Conservation (phyloP, 2,797 vertebrate genomes). For the Lithobates sylvaticus region DNA sequence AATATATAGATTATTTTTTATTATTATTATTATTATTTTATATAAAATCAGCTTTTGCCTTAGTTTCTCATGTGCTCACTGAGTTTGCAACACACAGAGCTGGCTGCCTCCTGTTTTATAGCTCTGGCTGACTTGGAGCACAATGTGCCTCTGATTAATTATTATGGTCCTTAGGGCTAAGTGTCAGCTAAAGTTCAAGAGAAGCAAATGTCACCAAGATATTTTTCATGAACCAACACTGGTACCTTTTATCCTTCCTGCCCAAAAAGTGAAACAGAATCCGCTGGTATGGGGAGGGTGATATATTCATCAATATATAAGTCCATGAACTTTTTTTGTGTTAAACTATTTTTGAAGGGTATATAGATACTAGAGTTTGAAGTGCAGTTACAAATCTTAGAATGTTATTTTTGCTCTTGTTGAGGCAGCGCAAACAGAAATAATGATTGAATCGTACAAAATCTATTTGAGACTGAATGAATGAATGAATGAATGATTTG, state of each 20-base stretch:
- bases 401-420: too few relatives aligned
- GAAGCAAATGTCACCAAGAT: conserved; percentile 44
- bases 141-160: conserved; percentile 48
- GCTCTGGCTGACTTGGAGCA: conserved; percentile 49
- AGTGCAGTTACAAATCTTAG: background rate
- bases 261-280: background rate
- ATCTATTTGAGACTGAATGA: too few relatives aligned
- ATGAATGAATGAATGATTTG: too few relatives aligned
- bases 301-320: background rate
- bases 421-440: too few relatives aligned
- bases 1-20: conserved; percentile 48
- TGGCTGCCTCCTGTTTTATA: conserved; percentile 44
- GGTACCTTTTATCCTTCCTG: background rate
- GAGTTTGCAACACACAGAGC: conserved; percentile 66
- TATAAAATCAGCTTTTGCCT: conserved; percentile 64
- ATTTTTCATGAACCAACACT: background rate
- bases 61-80: conserved; percentile 64
- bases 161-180: conserved; percentile 59
- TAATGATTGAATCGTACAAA: too few relatives aligned
- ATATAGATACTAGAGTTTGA: background rate
- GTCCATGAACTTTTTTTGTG: background rate
- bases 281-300: background rate
- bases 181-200: conserved; percentile 58
- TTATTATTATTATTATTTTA: too few relatives aligned
- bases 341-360: background rate